Percentiles rank a stretch among this genome's conserved stretches.
Evolutionary conservation across 2,113 vertebrate genomes (phyloP).

Genomic region (Rattus rattus): DNA sequence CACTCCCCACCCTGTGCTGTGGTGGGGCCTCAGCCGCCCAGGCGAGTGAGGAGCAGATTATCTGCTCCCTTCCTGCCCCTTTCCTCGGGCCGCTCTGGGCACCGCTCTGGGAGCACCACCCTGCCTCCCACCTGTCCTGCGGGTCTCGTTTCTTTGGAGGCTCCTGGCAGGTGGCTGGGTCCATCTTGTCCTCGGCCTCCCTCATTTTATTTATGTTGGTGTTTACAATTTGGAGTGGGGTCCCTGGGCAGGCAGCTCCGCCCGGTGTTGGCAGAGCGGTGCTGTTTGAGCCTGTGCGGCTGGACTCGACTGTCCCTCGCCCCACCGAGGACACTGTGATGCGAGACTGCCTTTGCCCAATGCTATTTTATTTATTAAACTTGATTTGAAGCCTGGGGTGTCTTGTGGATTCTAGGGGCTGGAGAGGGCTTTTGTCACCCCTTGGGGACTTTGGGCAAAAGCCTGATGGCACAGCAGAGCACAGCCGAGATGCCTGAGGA

Average conservation of each 20-base stretch:
- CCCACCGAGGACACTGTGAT: slow-evolving; percentile 86
- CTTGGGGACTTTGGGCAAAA: not conserved
- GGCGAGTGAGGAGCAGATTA: not conserved
- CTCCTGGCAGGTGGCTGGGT: not conserved
- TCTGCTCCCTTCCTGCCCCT: not conserved
- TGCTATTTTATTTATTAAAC: slow-evolving; percentile 83
- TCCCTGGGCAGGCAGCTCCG: slow-evolving; percentile 69
- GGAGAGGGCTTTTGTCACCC: too few relatives aligned
- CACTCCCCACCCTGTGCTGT: not conserved
- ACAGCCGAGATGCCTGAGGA: not conserved
- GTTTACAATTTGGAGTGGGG: slow-evolving; percentile 86
- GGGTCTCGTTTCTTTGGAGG: slow-evolving; percentile 47
- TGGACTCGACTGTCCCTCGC: slow-evolving; percentile 11
- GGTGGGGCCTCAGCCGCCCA: not conserved
- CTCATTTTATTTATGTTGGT: slow-evolving; percentile 83
- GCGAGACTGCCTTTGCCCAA: slow-evolving; percentile 86
- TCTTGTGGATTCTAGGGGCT: not conserved
- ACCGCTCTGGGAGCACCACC: not conserved
- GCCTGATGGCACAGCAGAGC: not conserved
- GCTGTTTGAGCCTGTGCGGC: slow-evolving; percentile 24
- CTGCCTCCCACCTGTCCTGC: not conserved
- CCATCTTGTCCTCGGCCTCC: not conserved
- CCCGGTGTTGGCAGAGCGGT: slow-evolving; percentile 23
- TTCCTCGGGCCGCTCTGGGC: not conserved
- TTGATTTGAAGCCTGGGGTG: slow-evolving; percentile 78